Percentiles rank a stretch among this genome's conserved stretches.
Evolutionary conservation across 2,888 invertebrate genomes (phyloP).

Genomic region (Clunio marinus): DNA sequence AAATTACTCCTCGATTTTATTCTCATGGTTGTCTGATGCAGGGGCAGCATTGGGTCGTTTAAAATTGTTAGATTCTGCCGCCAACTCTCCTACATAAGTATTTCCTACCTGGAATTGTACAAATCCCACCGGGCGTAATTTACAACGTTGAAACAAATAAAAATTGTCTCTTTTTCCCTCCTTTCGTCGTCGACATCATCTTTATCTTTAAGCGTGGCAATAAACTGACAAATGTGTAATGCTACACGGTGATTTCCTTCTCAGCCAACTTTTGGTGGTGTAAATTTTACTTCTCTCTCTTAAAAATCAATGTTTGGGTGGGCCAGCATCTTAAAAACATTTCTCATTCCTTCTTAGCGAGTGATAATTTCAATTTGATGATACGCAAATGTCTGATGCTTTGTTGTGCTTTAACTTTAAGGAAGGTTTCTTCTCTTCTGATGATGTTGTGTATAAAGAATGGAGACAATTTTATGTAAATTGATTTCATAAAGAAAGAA

Average conservation of each 20-base stretch:
- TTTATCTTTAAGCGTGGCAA: constrained; percentile 40
- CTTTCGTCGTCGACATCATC: neutral
- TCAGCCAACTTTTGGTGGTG: neutral
- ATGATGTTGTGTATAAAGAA: neutral
- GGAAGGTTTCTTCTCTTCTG: neutral
- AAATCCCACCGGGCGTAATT: neutral
- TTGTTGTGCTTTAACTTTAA: neutral
- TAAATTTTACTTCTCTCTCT: neutral
- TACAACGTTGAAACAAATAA: neutral
- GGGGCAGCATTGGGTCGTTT: neutral
- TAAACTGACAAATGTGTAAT: constrained; percentile 41
- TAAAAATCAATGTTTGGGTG: neutral
- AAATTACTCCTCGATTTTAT: neutral
- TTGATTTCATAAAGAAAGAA: neutral
- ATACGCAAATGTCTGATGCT: neutral
- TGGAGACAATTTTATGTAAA: constrained; percentile 3
- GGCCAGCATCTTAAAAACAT: neutral
- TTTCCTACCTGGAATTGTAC: neutral
- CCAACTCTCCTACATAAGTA: too few species aligned
- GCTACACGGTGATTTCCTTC: neutral
- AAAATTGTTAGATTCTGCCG: neutral
- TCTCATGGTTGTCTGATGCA: neutral
- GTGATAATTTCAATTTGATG: constrained; percentile 6
- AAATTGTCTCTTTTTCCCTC: constrained; percentile 35
- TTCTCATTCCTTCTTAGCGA: neutral